Conservation (phyloP, 2,113 vertebrate species). For the Hippoglossus stenolepis region DNA sequence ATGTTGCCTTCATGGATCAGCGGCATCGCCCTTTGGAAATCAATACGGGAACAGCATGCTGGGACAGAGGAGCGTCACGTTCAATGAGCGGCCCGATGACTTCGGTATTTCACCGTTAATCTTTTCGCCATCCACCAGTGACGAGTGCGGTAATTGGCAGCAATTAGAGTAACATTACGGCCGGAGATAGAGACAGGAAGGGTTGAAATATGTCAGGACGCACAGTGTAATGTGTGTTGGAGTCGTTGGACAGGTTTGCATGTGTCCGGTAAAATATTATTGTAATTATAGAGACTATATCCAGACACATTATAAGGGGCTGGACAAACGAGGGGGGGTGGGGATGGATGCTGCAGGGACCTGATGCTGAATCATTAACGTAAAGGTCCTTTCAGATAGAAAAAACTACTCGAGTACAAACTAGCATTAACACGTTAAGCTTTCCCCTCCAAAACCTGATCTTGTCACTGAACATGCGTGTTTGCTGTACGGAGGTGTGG, state of each 20-base stretch:
- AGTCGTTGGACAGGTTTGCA: neutral
- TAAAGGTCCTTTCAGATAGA: neutral
- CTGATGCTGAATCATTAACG: conserved; percentile 21
- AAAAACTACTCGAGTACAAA: no score
- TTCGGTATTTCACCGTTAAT: conserved; percentile 65
- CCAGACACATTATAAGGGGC: neutral
- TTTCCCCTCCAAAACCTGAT: neutral
- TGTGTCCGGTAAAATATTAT: conserved; percentile 35
- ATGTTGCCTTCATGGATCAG: conserved; percentile 81
- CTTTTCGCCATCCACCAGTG: conserved; percentile 45
- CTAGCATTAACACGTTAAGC: no score
- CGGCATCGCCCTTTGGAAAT: conserved; percentile 73
- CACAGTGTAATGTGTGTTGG: neutral
- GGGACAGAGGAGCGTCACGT: conserved; percentile 51
- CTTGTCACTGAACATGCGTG: no score
- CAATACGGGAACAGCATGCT: conserved; percentile 64
- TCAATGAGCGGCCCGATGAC: conserved; percentile 63
- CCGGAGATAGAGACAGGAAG: conserved; percentile 46
- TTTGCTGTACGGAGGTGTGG: neutral
- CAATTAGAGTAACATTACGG: conserved; percentile 64
- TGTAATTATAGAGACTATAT: conserved; percentile 35
- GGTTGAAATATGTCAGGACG: conserved; percentile 40
- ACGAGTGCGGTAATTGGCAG: conserved; percentile 59
- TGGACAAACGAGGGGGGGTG: neutral
- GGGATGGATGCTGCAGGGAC: neutral